Conservation (phyloP, 92 coral and sea anemone genomes). For the Parazoanthus darwini region DNA sequence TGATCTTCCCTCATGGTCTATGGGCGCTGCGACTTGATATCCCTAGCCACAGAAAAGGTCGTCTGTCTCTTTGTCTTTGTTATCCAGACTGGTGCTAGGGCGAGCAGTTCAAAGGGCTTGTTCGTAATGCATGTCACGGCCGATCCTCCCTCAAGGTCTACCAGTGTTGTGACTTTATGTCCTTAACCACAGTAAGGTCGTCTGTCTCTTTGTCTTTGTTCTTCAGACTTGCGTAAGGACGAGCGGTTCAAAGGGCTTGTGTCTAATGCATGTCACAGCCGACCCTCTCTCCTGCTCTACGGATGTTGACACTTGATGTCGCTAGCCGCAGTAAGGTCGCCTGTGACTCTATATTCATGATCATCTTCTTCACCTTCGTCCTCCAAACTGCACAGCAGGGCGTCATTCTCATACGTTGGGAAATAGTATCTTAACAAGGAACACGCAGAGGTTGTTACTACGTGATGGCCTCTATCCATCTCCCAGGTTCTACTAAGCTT, state of each 20-base stretch:
- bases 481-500: too few species aligned
- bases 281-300: neutral
- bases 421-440: constrained; percentile 73
- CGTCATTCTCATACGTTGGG: constrained; percentile 94
- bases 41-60: neutral
- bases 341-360: constrained; percentile 34
- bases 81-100: too few species aligned
- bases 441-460: neutral
- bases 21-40: too few species aligned
- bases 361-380: constrained; percentile 82
- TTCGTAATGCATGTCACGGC: neutral
- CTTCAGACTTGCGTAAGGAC: too few species aligned
- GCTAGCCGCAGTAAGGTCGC: neutral
- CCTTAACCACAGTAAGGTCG: neutral
- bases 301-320: neutral
- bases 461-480: too few species aligned
- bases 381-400: constrained; percentile 80
- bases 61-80: too few species aligned
- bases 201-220: too few species aligned
- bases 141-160: neutral
- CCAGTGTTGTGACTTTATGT: neutral
- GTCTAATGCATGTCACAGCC: neutral
- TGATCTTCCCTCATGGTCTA: too few species aligned
- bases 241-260: too few species aligned
- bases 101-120: too few species aligned